Evolutionary conservation across 2,888 invertebrate species (phyloP), one percentile per base, ranked within the genome.

Genomic region (Meiosimyza decipiens): DNA sequence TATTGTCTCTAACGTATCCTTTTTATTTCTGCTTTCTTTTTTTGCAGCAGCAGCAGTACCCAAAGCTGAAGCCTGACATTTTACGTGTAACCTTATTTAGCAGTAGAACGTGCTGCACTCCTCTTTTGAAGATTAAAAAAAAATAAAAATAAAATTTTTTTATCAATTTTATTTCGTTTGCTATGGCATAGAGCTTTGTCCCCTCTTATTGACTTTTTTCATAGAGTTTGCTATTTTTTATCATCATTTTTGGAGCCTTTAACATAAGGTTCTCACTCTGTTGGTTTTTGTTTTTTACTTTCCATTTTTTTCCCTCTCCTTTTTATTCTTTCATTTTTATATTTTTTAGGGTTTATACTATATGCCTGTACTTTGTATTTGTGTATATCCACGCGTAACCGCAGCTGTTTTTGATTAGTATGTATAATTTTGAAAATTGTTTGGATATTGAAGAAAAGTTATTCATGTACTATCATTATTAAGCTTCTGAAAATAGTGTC

Each of bases 31-130:
- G 1, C 11, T 55, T 7, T 55, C 18, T 55, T n/a, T 55, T 55
- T 11, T 55, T 18, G n/a, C n/a, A 18, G 12, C 55, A 55, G 16
- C 2, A n/a, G 28, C 12, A 28, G 6, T 1, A 40, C 4, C 2
- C 7, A 57, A 16, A 12, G 15, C 18, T 57, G 57, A 57, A 28
- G 57, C n/a, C 40, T 57, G 18, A 18, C 57, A 16, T 57, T 57
- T 57, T 16, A 28, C 28, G 65, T 62, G 33, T 60, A 60, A 60
- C 60, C 60, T 60, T 60, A 28, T 22, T 60, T 15, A 28, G 55
- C 55, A 55, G 55, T 13, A 22, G 18, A 12, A 55, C 55, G 55
- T 55, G 55, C 28, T 40, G 40, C 40, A 40, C 6, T 13, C 13
- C 11, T 63, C 49, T 63, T 63, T 63, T 49, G 40, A 40, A 40